A percentile compares a stretch with the other conserved stretches of the same genome.
Conservation (phyloP, 2,888 invertebrate species). For the Polydrusus pterygomalis region DNA sequence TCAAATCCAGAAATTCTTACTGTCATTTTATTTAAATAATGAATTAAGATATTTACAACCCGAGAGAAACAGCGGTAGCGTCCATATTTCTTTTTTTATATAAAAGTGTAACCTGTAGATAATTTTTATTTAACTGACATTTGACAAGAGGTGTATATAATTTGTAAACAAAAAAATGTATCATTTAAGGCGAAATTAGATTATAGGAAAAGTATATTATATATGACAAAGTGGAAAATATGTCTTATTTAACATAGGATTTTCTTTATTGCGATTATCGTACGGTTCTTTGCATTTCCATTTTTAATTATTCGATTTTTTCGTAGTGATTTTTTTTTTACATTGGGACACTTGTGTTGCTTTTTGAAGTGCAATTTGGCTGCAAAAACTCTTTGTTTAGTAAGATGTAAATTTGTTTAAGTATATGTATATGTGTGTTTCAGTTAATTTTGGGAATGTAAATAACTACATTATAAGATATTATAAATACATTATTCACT, state of each 20-base stretch:
- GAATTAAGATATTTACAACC: constrained; percentile 38
- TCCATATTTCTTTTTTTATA: constrained; percentile 60
- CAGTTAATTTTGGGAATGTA: constrained; percentile 63
- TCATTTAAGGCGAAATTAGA: constrained; percentile 57
- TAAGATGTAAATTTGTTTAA: constrained; percentile 58
- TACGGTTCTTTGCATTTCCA: constrained; percentile 65
- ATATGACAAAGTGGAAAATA: constrained; percentile 44
- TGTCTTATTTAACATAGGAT: constrained; percentile 47
- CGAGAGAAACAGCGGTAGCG: constrained; percentile 59
- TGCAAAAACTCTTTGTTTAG: constrained; percentile 47
- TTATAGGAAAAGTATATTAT: constrained; percentile 49
- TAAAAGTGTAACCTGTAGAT: constrained; percentile 59
- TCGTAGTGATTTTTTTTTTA: constrained; percentile 57
- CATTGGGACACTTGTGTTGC: constrained; percentile 50
- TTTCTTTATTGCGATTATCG: constrained; percentile 36
- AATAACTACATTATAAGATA: constrained; percentile 62
- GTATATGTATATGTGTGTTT: constrained; percentile 55
- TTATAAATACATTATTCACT: constrained; percentile 61
- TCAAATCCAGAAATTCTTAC: neutral
- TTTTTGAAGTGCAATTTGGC: constrained; percentile 58
- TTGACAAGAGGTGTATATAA: constrained; percentile 59
- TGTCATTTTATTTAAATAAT: constrained; percentile 5
- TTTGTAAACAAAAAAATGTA: constrained; percentile 60
- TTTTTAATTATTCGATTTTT: constrained; percentile 55
- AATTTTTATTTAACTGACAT: constrained; percentile 58